Conservation (phyloP, 2,888 invertebrate genomes). For the Andrena chrysosceles region DNA sequence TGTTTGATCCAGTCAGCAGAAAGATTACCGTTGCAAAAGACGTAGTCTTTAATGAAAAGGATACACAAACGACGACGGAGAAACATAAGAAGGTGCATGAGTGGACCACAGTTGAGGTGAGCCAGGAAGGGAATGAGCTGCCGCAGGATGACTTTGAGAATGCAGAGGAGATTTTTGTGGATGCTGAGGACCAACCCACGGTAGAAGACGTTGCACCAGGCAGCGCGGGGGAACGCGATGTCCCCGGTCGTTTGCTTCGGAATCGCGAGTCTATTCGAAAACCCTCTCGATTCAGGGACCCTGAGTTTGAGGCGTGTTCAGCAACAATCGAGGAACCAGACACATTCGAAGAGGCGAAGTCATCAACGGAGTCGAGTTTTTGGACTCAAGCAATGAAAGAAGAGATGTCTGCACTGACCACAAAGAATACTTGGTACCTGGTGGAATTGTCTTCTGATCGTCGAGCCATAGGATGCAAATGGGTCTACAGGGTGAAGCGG, state of each 20-base stretch:
- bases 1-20: background rate
- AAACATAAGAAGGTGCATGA: too few relatives aligned
- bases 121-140: too few relatives aligned
- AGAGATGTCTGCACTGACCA: background rate
- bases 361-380: background rate
- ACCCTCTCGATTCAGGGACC: background rate
- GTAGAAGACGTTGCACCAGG: background rate
- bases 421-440: slow-evolving; percentile 14
- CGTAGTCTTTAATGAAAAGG: background rate
- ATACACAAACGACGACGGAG: too few relatives aligned
- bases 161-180: background rate
- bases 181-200: background rate
- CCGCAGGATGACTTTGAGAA: too few relatives aligned
- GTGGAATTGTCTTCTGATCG: background rate
- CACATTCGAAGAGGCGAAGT: slow-evolving; percentile 10
- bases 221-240: background rate
- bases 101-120: too few relatives aligned
- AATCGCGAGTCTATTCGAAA: background rate
- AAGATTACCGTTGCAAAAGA: background rate
- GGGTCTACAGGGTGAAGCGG: slow-evolving; percentile 64
- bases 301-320: background rate
- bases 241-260: background rate
- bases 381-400: slow-evolving; percentile 23
- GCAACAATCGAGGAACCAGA: slow-evolving; percentile 6
- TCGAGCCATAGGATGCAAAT: slow-evolving; percentile 50